A percentile compares a stretch with the other conserved stretches of the same genome.
Evolutionary conservation across 2,797 vertebrate species (phyloP).

Genomic region (Poecile montanus): DNA sequence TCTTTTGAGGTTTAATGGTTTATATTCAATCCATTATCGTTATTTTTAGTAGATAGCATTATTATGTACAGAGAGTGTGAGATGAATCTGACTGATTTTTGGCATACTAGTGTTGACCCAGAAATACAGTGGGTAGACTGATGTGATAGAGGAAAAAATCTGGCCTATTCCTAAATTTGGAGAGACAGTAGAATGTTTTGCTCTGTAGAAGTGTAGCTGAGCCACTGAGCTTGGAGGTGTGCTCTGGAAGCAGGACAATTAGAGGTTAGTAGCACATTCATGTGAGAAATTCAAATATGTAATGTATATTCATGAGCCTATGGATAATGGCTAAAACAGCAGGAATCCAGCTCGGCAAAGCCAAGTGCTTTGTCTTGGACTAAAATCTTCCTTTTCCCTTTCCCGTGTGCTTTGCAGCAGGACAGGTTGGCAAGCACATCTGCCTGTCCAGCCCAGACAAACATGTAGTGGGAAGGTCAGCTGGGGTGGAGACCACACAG

Average conservation of each 20-base stretch:
- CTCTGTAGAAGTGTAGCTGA: background rate
- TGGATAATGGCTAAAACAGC: background rate
- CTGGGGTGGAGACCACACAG: background rate
- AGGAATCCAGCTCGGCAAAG: background rate
- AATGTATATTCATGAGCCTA: background rate
- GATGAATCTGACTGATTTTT: background rate
- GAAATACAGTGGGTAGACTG: background rate
- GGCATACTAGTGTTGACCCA: background rate
- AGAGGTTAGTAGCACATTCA: background rate
- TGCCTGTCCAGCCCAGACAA: background rate
- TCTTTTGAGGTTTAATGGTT: background rate
- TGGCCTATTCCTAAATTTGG: background rate
- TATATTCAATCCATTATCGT: background rate
- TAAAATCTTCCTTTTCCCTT: slow-evolving; percentile 14
- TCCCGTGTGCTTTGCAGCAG: background rate
- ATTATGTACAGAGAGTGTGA: background rate
- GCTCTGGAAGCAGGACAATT: background rate
- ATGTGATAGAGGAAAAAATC: background rate
- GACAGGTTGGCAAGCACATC: background rate
- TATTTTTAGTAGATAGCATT: background rate
- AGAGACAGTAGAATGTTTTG: background rate
- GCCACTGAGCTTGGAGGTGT: background rate
- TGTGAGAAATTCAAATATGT: background rate
- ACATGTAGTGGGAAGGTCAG: background rate
- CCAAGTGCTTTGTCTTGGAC: slow-evolving; percentile 15